Conservation (phyloP, 2,888 invertebrate species). For the Cosmopolites sordidus region DNA sequence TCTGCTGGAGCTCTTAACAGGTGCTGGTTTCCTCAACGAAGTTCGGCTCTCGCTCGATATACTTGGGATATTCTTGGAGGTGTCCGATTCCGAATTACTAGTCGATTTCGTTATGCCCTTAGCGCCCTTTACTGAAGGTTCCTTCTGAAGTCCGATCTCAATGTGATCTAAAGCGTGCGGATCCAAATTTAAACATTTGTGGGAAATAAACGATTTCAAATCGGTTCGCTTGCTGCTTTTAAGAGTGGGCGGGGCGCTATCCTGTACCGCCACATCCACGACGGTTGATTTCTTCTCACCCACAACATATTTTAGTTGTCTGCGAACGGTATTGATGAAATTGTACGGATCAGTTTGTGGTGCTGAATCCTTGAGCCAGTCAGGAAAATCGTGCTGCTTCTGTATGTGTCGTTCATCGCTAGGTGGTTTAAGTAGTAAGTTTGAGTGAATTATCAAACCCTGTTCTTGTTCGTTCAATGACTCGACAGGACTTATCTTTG, state of each 20-base stretch:
- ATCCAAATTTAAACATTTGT: constrained; percentile 38
- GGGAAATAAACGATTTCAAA: constrained; percentile 36
- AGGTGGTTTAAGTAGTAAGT: constrained; percentile 12
- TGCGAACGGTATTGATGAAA: constrained; percentile 57
- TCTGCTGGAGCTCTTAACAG: constrained; percentile 15
- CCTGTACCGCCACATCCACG: constrained; percentile 37
- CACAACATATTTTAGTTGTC: constrained; percentile 49
- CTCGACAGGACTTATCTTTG: no score
- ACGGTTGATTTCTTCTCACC: constrained; percentile 25
- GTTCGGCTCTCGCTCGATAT: constrained; percentile 42
- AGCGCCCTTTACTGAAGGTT: constrained; percentile 8
- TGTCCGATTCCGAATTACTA: constrained; percentile 39
- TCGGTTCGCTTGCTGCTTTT: constrained; percentile 25
- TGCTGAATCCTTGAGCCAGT: constrained; percentile 31
- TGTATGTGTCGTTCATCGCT: constrained; percentile 10
- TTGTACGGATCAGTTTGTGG: constrained; percentile 53
- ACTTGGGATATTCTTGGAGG: constrained; percentile 48
- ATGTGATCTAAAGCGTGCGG: constrained; percentile 36
- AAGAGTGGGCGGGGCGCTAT: constrained; percentile 21
- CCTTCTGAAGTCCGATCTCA: constrained; percentile 26
- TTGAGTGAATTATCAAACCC: background rate
- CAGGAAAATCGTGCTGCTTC: constrained; percentile 8
- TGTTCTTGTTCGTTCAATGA: no score
- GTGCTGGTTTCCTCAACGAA: constrained; percentile 29
- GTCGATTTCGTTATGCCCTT: constrained; percentile 11